These are phyloP conservation scores for Boulengeromyrus knoepffleri DNA, from an alignment of 2,113 vertebrate species.

Conservation along the genomic window DNA sequence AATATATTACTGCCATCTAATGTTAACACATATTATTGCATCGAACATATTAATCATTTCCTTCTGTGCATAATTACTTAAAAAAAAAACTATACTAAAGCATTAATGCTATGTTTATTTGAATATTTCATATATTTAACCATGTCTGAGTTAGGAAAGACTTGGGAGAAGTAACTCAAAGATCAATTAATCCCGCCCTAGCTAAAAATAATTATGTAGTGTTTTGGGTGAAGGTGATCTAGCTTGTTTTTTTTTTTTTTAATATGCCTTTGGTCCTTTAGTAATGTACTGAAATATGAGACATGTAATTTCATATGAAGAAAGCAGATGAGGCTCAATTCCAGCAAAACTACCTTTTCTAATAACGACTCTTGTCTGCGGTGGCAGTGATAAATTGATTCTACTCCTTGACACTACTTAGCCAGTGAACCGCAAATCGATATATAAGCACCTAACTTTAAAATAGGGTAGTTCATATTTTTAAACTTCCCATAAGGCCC, in stretches of 20 bases:
- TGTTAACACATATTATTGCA: not conserved
- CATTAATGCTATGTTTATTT: not conserved
- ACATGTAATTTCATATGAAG: not conserved
- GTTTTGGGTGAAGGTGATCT: not conserved
- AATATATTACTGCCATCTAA: conserved; percentile 9
- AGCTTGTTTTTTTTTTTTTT: not conserved
- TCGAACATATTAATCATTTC: not conserved
- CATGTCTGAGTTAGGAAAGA: not conserved
- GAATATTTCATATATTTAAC: not conserved
- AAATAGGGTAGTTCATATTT: not conserved
- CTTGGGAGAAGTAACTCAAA: not conserved
- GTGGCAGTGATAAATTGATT: not conserved
- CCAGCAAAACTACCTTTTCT: not conserved
- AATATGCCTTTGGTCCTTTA: not conserved
- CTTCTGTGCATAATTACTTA: not conserved
- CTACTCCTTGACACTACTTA: not conserved
- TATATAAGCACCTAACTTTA: not conserved
- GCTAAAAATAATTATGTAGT: not conserved
- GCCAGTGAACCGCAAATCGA: not conserved
- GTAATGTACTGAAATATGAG: not conserved
- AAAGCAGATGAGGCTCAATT: not conserved
- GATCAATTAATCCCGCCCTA: not conserved
- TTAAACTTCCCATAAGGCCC: not conserved
- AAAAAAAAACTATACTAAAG: not conserved
- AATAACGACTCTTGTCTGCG: not conserved